These are phyloP conservation scores for Oreocharis arfaki DNA, from an alignment of 2,113 vertebrate species.

Conservation along the genomic window DNA sequence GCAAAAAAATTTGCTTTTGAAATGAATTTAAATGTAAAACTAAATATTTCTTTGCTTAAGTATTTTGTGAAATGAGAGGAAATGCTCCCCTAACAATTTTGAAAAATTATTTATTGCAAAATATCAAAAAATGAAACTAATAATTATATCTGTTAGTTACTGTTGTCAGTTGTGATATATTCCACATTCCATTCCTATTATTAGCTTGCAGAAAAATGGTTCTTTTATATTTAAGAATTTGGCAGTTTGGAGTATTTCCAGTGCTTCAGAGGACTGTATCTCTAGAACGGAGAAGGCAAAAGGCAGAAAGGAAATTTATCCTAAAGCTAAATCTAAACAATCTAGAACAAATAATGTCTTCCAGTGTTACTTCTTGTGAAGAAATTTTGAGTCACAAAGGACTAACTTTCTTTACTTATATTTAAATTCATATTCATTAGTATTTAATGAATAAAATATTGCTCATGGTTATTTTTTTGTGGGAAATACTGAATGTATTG, in stretches of 20 bases:
- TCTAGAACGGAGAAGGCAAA: background rate
- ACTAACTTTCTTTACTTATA: background rate
- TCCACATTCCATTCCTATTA: background rate
- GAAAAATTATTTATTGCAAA: background rate
- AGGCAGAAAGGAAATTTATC: background rate
- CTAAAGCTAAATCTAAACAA: background rate
- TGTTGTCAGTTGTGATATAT: background rate
- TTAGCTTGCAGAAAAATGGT: background rate
- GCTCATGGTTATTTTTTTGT: background rate
- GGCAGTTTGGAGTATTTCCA: background rate
- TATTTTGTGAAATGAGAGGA: background rate
- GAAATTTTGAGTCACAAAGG: background rate
- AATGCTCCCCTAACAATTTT: background rate
- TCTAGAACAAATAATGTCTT: background rate
- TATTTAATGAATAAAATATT: background rate
- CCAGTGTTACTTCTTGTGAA: background rate
- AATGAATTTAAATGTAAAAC: background rate
- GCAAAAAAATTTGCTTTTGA: background rate
- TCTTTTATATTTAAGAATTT: background rate
- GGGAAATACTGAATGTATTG: background rate
- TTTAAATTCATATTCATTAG: background rate
- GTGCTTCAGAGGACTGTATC: background rate
- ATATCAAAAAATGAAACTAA: background rate
- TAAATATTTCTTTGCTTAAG: background rate
- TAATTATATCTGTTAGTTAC: background rate